These are phyloP conservation scores for Ceratotherium simum DNA, from an alignment of 2,113 vertebrate genomes.

Conservation along the genomic window DNA sequence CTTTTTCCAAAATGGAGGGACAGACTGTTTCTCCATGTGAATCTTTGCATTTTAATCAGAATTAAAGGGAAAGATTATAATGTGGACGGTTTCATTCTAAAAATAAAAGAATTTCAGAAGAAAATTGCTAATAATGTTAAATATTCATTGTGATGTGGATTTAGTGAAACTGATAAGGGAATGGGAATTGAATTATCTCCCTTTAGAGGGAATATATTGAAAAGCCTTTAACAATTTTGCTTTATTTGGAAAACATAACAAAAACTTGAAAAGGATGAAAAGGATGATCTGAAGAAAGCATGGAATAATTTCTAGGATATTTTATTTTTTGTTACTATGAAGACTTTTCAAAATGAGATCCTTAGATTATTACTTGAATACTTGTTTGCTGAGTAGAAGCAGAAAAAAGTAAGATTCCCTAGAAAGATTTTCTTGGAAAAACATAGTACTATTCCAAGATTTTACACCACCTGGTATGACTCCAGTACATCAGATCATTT, in stretches of 20 bases:
- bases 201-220: not conserved
- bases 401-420: not conserved
- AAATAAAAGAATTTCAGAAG: conserved; percentile 60
- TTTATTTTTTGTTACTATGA: not conserved
- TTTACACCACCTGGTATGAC: not conserved
- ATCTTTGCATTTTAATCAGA: conserved; percentile 76
- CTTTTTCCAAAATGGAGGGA: conserved; percentile 41
- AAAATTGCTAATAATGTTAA: conserved; percentile 37
- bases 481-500: not conserved
- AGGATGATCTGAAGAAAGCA: not conserved
- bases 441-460: not conserved
- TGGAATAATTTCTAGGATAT: not conserved
- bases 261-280: not conserved
- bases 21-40: conserved; percentile 35
- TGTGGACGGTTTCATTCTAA: conserved; percentile 50
- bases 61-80: conserved; percentile 59
- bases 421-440: conserved; percentile 11
- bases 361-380: not conserved
- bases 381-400: not conserved
- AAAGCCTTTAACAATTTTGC: conserved; percentile 1
- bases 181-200: not conserved
- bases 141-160: conserved; percentile 12
- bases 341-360: conserved; percentile 38
- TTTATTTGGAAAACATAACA: conserved; percentile 34
- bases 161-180: not conserved